Base-by-base conservation (phyloP, 2,113 vertebrate genomes). In the Leucopsar rothschildi region DNA sequence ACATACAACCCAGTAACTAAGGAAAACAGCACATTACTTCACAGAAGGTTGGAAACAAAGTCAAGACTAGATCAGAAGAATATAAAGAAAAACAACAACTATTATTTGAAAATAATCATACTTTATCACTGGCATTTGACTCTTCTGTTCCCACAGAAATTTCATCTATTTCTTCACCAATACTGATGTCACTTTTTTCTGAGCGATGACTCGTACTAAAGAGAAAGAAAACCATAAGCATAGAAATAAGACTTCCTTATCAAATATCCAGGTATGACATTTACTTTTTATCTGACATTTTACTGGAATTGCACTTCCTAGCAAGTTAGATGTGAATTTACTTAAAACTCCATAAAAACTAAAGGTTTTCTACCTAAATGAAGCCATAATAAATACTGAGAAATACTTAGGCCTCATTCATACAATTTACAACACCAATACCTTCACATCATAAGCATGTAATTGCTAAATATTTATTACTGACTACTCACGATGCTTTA, bases 131-230 rank as follows among this genome's bases (percentile, higher is more conserved):
- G 95, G 94, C 71, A 70, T 96, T 97, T 40, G 97, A 91, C 59
- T 98, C 99, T 0, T 98, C 98, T 22, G 98, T 97, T 24, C 98
- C 99, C 56, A 98, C 97, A 59, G 99, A 99, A 31, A 98, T 97
- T 49, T 99, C 99, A 40, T 99, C 99, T 37, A 99, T 99, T 96
- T 99, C 99, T 95, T 99, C 99, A 5, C 98, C 98, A 50, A 99
- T 98, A 70, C 99, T 99, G 47, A 98, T 87, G 93, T 99, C 99
- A 18, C 99, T 99, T 97, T 98, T 98, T 65, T 99, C 99, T 22
- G 99, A 99, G 28, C 98, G 98, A 81, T 99, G 99, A 79, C 99
- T 99, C 57, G 90, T 96, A 83, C 97, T 98, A 44, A 93, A 78
- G 33, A 70, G 49, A 82, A 90, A 84, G 61, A 90, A 91, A 95